phyloP scores from a whole-genome alignment of 2,888 invertebrate species.

The Temnothorax rugatulus region DNA sequence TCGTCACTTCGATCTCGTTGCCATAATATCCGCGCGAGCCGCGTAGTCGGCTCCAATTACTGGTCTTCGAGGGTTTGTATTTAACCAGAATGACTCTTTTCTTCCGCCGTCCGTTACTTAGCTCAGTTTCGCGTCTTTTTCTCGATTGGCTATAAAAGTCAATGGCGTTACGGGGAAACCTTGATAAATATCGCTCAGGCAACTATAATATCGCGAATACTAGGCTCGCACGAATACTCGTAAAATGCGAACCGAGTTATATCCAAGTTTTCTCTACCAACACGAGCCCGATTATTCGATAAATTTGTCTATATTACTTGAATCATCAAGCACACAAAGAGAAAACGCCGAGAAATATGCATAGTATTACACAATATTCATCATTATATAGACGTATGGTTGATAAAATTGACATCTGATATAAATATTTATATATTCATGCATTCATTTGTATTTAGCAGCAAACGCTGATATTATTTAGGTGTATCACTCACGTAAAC shows the following conservation, averaged over 20 bases:
- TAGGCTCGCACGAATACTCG: background rate
- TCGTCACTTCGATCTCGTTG: slow-evolving; percentile 45
- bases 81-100: slow-evolving; percentile 61
- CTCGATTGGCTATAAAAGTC: slow-evolving; percentile 50
- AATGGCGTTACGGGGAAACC: background rate
- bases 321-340: background rate
- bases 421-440: background rate
- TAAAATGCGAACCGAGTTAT: background rate
- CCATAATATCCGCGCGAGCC: slow-evolving; percentile 61
- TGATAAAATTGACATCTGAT: background rate
- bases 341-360: background rate
- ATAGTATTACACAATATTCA: background rate
- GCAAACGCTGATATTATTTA: background rate
- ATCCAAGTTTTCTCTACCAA: background rate
- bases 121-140: slow-evolving; percentile 44
- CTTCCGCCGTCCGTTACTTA: slow-evolving; percentile 6
- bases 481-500: background rate
- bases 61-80: slow-evolving; percentile 65
- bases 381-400: background rate
- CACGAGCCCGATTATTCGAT: background rate
- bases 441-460: background rate
- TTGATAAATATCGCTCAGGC: background rate
- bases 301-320: background rate
- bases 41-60: slow-evolving; percentile 69
- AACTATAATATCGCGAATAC: background rate